These are phyloP conservation scores for Brachyrhaphis roseni DNA, from an alignment of 2,797 vertebrate genomes.

Conservation along the genomic window DNA sequence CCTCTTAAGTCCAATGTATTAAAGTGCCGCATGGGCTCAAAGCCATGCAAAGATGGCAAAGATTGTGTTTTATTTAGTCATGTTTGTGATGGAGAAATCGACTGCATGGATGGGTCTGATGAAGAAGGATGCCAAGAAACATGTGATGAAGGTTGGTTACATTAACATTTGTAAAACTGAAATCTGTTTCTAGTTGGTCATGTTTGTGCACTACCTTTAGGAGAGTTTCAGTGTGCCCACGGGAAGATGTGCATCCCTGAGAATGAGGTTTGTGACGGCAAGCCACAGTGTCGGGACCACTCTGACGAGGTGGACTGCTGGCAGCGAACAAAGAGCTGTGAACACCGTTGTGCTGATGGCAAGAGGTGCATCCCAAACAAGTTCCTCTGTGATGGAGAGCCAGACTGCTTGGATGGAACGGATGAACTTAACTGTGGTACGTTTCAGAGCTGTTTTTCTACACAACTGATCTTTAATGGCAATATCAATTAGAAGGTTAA, in stretches of 20 bases:
- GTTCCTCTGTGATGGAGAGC: slow-evolving; percentile 87
- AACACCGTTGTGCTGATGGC: slow-evolving; percentile 78
- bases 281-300: slow-evolving; percentile 81
- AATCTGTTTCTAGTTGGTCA: background rate
- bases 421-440: slow-evolving; percentile 87
- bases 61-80: slow-evolving; percentile 82
- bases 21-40: slow-evolving; percentile 64
- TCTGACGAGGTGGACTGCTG: slow-evolving; percentile 87
- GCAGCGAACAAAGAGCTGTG: slow-evolving; percentile 73
- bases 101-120: slow-evolving; percentile 85
- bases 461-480: too few species aligned
- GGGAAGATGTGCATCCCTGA: slow-evolving; percentile 77
- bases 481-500: background rate
- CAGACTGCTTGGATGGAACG: slow-evolving; percentile 81
- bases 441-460: background rate
- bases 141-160: slow-evolving; percentile 60
- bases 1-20: background rate
- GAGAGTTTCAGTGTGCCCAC: slow-evolving; percentile 82
- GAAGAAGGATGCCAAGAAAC: slow-evolving; percentile 72
- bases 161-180: too few species aligned
- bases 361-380: slow-evolving; percentile 83
- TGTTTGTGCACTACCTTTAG: slow-evolving; percentile 57
- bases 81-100: slow-evolving; percentile 84
- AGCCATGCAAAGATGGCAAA: slow-evolving; percentile 74
- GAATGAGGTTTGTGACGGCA: slow-evolving; percentile 83